Conservation (phyloP, 1,140 invertebrate genomes). For the Drosophila ananassae region DNA sequence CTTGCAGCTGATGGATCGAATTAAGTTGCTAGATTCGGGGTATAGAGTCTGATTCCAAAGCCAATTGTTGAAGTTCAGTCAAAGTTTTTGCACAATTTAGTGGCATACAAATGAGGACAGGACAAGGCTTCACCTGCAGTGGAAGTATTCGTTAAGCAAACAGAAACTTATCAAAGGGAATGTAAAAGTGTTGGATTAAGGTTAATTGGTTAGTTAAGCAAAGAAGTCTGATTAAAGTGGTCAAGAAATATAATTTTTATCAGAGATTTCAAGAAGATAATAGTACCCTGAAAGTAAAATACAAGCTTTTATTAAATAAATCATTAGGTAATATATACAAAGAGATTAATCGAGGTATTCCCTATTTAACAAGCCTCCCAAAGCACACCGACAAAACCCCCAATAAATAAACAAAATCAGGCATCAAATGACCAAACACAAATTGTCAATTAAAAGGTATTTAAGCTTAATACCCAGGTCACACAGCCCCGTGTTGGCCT, state of each 20-base stretch:
- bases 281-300: neutral
- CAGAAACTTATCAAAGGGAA: constrained; percentile 1
- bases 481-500: constrained; percentile 16
- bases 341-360: constrained; percentile 25
- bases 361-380: constrained; percentile 15
- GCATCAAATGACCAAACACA: constrained; percentile 66
- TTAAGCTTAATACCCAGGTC: constrained; percentile 81
- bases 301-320: neutral
- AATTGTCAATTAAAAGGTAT: constrained; percentile 83
- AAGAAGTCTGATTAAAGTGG: constrained; percentile 10
- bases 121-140: constrained; percentile 51
- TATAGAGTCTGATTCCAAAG: constrained; percentile 32
- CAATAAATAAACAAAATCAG: constrained; percentile 72
- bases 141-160: neutral
- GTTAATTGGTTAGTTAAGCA: constrained; percentile 15
- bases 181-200: constrained; percentile 11
- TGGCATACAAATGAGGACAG: constrained; percentile 66
- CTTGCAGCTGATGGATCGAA: constrained; percentile 37
- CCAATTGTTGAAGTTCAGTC: constrained; percentile 54
- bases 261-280: too few species aligned
- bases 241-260: too few species aligned
- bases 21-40: neutral
- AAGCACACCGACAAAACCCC: constrained; percentile 1
- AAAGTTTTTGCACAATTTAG: constrained; percentile 64
- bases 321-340: neutral